Base-by-base conservation (phyloP, 2,797 vertebrate genomes). In the Sitta carolinensis region DNA sequence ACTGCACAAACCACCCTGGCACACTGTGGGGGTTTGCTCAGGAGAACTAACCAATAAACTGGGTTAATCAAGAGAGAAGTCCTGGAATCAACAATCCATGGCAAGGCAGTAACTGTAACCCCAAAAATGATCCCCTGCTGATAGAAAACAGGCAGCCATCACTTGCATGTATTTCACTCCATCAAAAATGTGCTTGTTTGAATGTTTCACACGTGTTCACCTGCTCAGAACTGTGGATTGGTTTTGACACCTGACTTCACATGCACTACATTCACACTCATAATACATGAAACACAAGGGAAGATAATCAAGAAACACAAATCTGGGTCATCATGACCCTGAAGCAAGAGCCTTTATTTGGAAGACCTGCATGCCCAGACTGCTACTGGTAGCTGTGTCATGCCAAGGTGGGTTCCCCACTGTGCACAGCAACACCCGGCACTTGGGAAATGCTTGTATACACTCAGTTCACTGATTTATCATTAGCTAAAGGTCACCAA, bases 401-500 rank as follows among this genome's bases (percentile, higher is more conserved):
- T 13, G n/a, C 40, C 69, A 62, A 26, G 43, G 38, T 32, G 54
- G 84, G 79, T 43, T 58, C 43, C 90, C 84, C 42, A 45, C 87
- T 27, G 87, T 21, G 84, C 62, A 48, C 43, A 80, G 47, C 81
- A 72, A 32, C 64, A 85, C n/a, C 67, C 66, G 70, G 63, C 57
- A 30, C 79, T 88, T n/a, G 54, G 67, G 67, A 88, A 81, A 77
- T 36, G 84, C 43, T 86, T 67, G 30, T 17, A 73, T 14, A 63
- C 52, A 63, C 89, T 74, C 70, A 32, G 54, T 29, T 90, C 74
- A 96, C 88, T 70, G 87, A 94, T 90, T 89, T 79, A 59, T 70
- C 77, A 74, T 87, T 84, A 97, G 90, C 85, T 90, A 93, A 95
- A 97, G 93, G 95, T 92, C 89, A 95, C 70, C 20, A 38, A 76